phyloP scores from a whole-genome alignment of 2,888 invertebrate species.

The Tetragonisca angustula region DNA sequence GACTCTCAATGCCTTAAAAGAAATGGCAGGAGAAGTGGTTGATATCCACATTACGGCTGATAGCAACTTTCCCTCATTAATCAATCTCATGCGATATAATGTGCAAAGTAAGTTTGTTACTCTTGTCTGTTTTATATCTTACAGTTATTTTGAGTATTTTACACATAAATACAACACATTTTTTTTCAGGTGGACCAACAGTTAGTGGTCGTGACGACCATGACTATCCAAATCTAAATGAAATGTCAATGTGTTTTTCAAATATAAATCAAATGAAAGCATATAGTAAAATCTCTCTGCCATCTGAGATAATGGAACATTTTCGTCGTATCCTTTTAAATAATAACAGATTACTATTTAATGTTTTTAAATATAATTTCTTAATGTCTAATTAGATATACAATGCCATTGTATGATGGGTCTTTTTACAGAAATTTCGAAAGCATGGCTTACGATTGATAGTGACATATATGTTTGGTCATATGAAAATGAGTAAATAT shows the following conservation, averaged over 20 bases:
- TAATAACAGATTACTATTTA: conserved; percentile 23
- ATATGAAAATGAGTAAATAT: conserved; percentile 92
- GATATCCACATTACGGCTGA: conserved; percentile 90
- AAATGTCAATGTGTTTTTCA: conserved; percentile 87
- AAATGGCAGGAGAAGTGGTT: conserved; percentile 91
- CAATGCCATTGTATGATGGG: conserved; percentile 99
- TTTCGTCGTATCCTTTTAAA: conserved; percentile 94
- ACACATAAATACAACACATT: not conserved
- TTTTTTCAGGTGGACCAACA: conserved; percentile 88
- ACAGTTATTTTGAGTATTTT: not conserved
- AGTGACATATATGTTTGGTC: conserved; percentile 99
- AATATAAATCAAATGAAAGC: conserved; percentile 92
- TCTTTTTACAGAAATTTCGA: conserved; percentile 96
- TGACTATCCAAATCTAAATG: conserved; percentile 94
- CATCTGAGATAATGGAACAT: conserved; percentile 97
- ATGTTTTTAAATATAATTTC: conserved; percentile 7
- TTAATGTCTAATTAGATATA: conserved; percentile 88
- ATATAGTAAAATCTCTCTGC: conserved; percentile 93
- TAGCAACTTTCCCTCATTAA: conserved; percentile 89
- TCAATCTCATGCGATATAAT: conserved; percentile 86
- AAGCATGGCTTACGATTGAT: conserved; percentile 99
- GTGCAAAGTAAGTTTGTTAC: conserved; percentile 80
- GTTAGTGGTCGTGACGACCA: conserved; percentile 95
- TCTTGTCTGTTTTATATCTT: not conserved
- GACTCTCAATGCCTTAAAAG: conserved; percentile 86